Conservation (phyloP, 2,888 invertebrate species). For the Phaedon cochleariae region DNA sequence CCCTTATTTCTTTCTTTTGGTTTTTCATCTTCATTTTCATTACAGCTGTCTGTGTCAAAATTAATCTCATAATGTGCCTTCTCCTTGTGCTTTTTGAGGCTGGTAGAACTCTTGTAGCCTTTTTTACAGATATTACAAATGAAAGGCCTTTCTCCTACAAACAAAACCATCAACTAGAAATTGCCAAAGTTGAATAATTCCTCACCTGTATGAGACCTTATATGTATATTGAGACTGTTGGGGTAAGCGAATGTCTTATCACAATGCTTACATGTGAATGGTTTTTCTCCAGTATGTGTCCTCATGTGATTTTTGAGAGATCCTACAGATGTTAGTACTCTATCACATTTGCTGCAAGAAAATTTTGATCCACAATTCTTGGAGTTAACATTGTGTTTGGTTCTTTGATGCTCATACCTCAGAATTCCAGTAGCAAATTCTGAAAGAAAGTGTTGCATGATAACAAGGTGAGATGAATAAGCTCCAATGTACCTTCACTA, state of each 20-base stretch:
- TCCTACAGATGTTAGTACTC: slow-evolving; percentile 31
- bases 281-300: slow-evolving; percentile 38
- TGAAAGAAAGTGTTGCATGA: slow-evolving; percentile 10
- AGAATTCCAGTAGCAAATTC: slow-evolving; percentile 13
- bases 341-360: slow-evolving; percentile 31
- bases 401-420: not conserved
- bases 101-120: slow-evolving; percentile 33
- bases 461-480: not conserved
- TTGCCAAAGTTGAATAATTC: not conserved
- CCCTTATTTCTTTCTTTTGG: slow-evolving; percentile 9
- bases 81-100: slow-evolving; percentile 37
- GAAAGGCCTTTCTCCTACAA: slow-evolving; percentile 37
- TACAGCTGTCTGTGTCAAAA: slow-evolving; percentile 12
- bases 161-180: not conserved
- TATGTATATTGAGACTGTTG: slow-evolving; percentile 33
- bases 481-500: not conserved
- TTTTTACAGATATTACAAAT: slow-evolving; percentile 36
- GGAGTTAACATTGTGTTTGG: not conserved
- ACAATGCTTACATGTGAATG: slow-evolving; percentile 34
- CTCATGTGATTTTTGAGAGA: slow-evolving; percentile 38
- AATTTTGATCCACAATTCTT: slow-evolving; percentile 10
- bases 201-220: slow-evolving; percentile 38
- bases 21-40: slow-evolving; percentile 4
- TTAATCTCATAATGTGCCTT: slow-evolving; percentile 21
- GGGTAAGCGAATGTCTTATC: slow-evolving; percentile 32